Conservation (phyloP, 1,140 invertebrate species). For the Bemisia tabaci region DNA sequence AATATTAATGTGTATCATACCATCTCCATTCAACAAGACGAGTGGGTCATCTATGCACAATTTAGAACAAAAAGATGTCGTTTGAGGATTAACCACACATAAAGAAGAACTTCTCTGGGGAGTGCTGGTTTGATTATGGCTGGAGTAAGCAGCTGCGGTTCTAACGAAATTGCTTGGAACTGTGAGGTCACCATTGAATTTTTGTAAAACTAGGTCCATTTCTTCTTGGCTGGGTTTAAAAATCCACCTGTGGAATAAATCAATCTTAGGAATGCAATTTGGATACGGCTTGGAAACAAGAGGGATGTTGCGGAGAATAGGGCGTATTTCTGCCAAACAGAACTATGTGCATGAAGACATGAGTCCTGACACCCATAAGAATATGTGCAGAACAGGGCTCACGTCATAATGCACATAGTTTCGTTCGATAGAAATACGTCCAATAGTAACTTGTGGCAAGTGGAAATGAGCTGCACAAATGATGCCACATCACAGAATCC, state of each 20-base stretch:
- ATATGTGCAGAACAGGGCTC: too few species aligned
- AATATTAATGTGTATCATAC: too few species aligned
- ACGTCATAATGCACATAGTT: too few species aligned
- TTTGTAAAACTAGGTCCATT: conserved; percentile 42
- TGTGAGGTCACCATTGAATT: conserved; percentile 49
- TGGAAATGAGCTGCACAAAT: not conserved
- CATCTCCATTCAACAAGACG: conserved; percentile 29
- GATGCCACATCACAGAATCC: too few species aligned
- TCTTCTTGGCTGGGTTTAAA: conserved; percentile 66
- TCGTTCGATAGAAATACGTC: too few species aligned
- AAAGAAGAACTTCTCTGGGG: conserved; percentile 5
- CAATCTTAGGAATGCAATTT: conserved; percentile 8
- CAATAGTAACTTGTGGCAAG: too few species aligned
- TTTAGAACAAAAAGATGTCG: conserved; percentile 61
- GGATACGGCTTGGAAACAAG: conserved; percentile 10
- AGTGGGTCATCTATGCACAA: conserved; percentile 65
- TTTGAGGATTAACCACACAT: conserved; percentile 63
- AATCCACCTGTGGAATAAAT: conserved; percentile 40
- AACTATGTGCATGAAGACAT: too few species aligned
- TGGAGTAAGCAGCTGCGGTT: conserved; percentile 50
- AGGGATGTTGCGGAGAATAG: conserved; percentile 1
- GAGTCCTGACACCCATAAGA: too few species aligned
- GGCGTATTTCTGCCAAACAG: too few species aligned
- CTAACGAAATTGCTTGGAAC: conserved; percentile 62
- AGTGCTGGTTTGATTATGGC: conserved; percentile 25